Evolutionary conservation across 64 coral and sea anemone species (phyloP), one percentile per base, ranked within the genome.

Genomic region (Montipora foliosa): DNA sequence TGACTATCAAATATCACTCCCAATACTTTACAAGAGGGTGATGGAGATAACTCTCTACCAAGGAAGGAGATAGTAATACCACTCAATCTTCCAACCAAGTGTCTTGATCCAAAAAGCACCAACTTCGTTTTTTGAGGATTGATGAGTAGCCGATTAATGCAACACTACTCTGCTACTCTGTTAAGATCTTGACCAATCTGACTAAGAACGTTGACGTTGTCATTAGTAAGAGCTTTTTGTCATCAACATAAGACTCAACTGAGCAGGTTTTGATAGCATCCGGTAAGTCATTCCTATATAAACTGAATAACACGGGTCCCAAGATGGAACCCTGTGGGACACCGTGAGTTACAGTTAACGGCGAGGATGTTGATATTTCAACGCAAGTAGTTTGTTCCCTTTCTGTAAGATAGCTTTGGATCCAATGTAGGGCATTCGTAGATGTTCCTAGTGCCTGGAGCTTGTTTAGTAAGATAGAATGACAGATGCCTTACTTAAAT

Each of bases 221-320:
- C 79, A 22, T 16, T 81, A 15, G 22, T 29, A 11, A 59, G 8
- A 59, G 49, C 16, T 81, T 49, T 11, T 8, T 81, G 58, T 51
- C 79, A 50, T 81, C 79, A 81, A 59, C 79, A 81, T 81, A 81
- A 17, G 50, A 81, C 11, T 81, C 79, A 50, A 81, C 19, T n/a
- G 14, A 19, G 22, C 8, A 81, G 57, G n/a, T 50, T n/a, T 4
- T 21, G 4, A 59, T 81, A 17, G 11, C 17, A n/a, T 59, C 46
- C 17, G 44, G 79, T 24, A 51, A 81, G 22, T 81, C 48, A 22
- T 81, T 81, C 49, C 5, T 15, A 3, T 81, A 81, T 55, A 81
- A 55, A 81, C 48, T 55, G 52, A 81, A 81, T 1, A 37, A 37
- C 29, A 37, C 29, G 29, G 29, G 29, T 37, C 29, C 1, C 29